Evolutionary conservation across 2,113 vertebrate species (phyloP).

Genomic region (human (Homo sapiens)): DNA sequence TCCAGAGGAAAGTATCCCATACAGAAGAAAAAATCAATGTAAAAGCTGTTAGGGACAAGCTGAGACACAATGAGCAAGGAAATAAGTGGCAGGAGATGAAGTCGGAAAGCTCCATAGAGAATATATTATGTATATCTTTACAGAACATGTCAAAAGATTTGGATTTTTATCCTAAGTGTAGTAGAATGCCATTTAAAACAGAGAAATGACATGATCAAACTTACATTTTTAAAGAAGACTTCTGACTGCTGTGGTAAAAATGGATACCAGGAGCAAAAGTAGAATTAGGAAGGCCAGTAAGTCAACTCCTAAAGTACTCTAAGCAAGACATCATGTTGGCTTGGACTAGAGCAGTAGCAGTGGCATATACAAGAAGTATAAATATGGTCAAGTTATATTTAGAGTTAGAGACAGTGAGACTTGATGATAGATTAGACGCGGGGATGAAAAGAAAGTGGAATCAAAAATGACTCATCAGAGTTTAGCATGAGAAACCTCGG

Average conservation of each 20-base stretch:
- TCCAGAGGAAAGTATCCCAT: background rate
- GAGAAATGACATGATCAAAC: background rate
- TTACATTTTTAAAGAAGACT: conserved; percentile 17
- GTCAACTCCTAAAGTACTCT: background rate
- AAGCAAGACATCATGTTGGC: background rate
- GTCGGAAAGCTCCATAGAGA: background rate
- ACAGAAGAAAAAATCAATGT: background rate
- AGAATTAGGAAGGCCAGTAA: background rate
- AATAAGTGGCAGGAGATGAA: background rate
- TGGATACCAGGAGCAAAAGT: background rate
- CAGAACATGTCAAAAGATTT: background rate
- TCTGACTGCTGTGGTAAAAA: background rate
- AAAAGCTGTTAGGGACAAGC: background rate
- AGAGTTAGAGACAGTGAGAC: background rate
- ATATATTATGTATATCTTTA: background rate
- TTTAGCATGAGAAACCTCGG: background rate
- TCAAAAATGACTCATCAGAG: background rate
- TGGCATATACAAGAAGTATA: background rate
- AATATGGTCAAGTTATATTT: background rate
- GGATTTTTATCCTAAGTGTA: conserved; percentile 24
- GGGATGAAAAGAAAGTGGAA: background rate
- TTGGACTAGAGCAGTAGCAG: background rate
- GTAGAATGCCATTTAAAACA: background rate
- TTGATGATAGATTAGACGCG: background rate
- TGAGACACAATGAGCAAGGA: background rate